Evolutionary conservation across 2,797 vertebrate species (phyloP), one percentile per base, ranked within the genome.

Genomic region (Antrozous pallidus): DNA sequence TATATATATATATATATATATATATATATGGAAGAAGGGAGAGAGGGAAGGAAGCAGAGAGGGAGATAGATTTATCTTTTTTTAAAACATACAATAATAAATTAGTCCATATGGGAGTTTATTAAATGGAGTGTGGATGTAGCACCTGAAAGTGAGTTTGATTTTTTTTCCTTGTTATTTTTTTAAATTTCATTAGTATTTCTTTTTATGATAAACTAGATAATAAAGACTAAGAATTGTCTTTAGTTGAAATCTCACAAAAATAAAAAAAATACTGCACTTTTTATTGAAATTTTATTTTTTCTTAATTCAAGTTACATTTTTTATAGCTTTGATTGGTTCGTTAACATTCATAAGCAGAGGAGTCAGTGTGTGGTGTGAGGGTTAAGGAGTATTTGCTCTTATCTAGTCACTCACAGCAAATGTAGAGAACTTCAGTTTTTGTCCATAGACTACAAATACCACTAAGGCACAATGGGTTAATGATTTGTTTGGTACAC

Each of bases 161-260:
- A 26, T 49, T 73, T 63, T 73, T 63, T 88, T 47, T 26, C 8
- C 56, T 67, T 47, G 5, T 38, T 28, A n/a, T n/a, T n/a, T 77
- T 28, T 77, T 83, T 82, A 0, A 3, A 80, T 75, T 67, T 74
- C 14, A 42, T 88, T 75, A 33, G 26, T 47, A 85, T 70, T 80
- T 71, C 26, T 83, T 83, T 91, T 61, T 42, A 17, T 26, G 51
- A 83, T 20, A 83, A 74, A 83, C 24, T 42, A 38, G 3, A 24
- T 24, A 28, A n/a, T n/a, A n/a, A n/a, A n/a, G 22, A 8, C 4
- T 36, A 54, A 70, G 42, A 74, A 24, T 4, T n/a, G 2, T 73
- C 26, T 93, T 92, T 82, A 8, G 28, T 40, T 42, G 87, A 74
- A 22, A 70, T 49, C 22, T 4, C 49, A 47, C 17, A 42, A 91